Conservation (phyloP, 2,113 vertebrate genomes). For the Furnarius figulus region DNA sequence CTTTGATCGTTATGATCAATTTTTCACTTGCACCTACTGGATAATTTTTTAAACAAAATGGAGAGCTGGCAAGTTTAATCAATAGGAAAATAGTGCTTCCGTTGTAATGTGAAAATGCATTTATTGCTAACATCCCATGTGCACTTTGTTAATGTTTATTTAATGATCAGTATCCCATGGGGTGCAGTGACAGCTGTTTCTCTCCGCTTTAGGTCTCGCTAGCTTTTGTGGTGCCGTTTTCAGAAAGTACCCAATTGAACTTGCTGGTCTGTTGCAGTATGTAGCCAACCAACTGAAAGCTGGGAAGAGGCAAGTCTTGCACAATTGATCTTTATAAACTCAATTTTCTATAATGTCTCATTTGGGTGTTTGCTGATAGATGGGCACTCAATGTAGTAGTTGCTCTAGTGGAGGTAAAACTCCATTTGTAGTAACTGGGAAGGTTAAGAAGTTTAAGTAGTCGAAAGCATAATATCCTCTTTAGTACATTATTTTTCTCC, state of each 20-base stretch:
- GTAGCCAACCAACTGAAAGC: constrained; percentile 98
- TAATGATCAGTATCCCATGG: background rate
- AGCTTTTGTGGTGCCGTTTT: constrained; percentile 97
- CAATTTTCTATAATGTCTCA: background rate
- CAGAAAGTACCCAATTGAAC: constrained; percentile 97
- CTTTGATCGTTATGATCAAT: background rate
- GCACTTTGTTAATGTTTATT: background rate
- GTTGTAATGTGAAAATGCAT: background rate
- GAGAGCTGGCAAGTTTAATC: background rate
- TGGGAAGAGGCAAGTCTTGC: constrained; percentile 88
- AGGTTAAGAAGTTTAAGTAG: background rate
- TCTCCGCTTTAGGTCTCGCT: constrained; percentile 81
- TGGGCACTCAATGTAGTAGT: rapidly evolving
- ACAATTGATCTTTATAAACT: background rate
- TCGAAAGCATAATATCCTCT: background rate
- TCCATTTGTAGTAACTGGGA: background rate
- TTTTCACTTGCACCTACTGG: background rate
- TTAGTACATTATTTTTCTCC: background rate
- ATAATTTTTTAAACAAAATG: background rate
- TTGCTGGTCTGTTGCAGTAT: constrained; percentile 96
- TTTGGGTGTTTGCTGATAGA: background rate
- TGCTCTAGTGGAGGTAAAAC: background rate
- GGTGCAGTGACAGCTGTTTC: background rate
- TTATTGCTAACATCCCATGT: background rate
- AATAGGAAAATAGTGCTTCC: background rate